Conservation (phyloP, 2,797 vertebrate genomes). For the Gorsachius magnificus region DNA sequence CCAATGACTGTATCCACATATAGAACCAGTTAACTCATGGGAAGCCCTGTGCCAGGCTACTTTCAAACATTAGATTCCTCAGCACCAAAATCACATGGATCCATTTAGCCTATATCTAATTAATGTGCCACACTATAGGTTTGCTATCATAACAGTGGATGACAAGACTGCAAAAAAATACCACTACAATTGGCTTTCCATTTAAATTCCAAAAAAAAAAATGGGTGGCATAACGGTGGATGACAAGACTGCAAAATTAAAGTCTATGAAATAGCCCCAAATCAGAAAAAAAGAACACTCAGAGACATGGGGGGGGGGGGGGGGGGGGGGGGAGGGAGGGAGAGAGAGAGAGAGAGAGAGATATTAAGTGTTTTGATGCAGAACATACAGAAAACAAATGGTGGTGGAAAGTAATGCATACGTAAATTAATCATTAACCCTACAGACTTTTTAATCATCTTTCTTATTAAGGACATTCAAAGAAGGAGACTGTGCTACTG, state of each 20-base stretch:
- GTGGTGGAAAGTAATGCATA: slow-evolving; percentile 34
- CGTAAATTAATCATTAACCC: slow-evolving; percentile 4
- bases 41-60: not conserved
- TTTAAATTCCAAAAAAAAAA: too few species aligned
- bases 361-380: slow-evolving; percentile 40
- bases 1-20: not conserved
- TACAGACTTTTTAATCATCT: not conserved
- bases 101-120: slow-evolving; percentile 43
- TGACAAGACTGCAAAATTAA: too few species aligned
- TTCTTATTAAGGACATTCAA: not conserved
- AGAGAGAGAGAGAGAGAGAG: not conserved
- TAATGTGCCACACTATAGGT: not conserved
- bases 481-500: not conserved
- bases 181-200: too few species aligned
- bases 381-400: slow-evolving; percentile 26
- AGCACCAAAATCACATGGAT: slow-evolving; percentile 9
- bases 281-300: slow-evolving; percentile 32
- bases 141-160: slow-evolving; percentile 48
- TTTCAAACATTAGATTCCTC: slow-evolving; percentile 10
- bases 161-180: slow-evolving; percentile 43
- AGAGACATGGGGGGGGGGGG: not conserved
- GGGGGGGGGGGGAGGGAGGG: too few species aligned
- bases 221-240: too few species aligned
- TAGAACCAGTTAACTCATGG: not conserved
- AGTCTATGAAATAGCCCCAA: slow-evolving; percentile 56